Base-by-base conservation (phyloP, 2,888 invertebrate genomes). In the Drosophila barbarae region DNA sequence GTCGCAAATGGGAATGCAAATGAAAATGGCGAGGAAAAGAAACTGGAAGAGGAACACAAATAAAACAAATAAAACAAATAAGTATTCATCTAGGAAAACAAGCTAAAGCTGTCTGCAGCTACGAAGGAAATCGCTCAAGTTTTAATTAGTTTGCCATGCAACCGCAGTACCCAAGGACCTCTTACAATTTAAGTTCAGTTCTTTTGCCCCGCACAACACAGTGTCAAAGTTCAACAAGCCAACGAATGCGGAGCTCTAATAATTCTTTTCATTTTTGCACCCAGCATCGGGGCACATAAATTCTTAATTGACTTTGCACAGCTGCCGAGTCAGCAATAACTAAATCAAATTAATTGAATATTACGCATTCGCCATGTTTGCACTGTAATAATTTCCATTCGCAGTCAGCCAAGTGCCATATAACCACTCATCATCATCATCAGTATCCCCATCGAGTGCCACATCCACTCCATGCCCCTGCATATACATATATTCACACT, bases 131-230 rank as follows among this genome's bases (percentile, higher is more conserved):
- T 73, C 76, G 76, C 70, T 74, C 76, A 80, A 81, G 69, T 81
- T 81, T 83, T 81, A 81, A 81, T 81, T 81, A 84, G 83, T 83
- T 84, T 83, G 76, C 70, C 54, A 50, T 72, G 80, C 77, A 77
- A 55, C 55, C 60, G 69, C 70, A 60, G 32, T 35, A 23, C 30
- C 30, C 23, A 38, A 30, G 42, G 28, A 28, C 58, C 32, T 18
- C 38, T 50, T 57, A 61, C 65, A 65, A 58, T 59, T 76, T 52
- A 46, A 63, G 61, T 42, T 38, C 8, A 21, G 30, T 46, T 58
- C 10, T 34, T 50, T 47, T 52, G 32, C 47, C 39, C 28, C 26
- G 2, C 36, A 34, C 63, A 71, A 63, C 35, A 23, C 38, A 41
- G 41, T 38, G 63, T 47, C 52, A 66, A 65, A 79, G 84, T 76